Conservation (phyloP, 2,888 invertebrate genomes). For the Eupithecia centaureata region DNA sequence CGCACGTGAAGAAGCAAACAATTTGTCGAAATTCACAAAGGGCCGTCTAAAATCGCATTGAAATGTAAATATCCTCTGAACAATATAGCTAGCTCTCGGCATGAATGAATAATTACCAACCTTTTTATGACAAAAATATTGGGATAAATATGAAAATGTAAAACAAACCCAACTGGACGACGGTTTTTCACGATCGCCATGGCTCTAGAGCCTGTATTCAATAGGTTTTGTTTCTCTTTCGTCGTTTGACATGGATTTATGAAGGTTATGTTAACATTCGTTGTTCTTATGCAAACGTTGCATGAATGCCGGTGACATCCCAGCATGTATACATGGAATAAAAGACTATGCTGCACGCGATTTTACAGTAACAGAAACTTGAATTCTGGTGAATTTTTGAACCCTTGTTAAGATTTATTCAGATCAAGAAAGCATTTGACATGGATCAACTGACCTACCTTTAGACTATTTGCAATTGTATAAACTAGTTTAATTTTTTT, state of each 20-base stretch:
- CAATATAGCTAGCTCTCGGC: constrained; percentile 26
- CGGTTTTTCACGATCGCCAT: neutral
- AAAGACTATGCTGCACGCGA: neutral
- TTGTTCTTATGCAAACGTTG: constrained; percentile 11
- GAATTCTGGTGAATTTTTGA: too few species aligned
- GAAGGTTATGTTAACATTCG: constrained; percentile 7
- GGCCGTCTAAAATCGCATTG: constrained; percentile 28
- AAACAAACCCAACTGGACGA: neutral
- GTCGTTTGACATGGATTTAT: constrained; percentile 7
- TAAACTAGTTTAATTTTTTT: too few species aligned
- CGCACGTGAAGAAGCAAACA: constrained; percentile 25
- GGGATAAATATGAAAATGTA: constrained; percentile 1
- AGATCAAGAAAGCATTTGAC: too few species aligned
- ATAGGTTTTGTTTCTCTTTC: constrained; percentile 9
- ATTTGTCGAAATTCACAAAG: constrained; percentile 29
- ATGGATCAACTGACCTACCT: too few species aligned
- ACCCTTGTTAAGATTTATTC: too few species aligned
- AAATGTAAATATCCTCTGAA: constrained; percentile 33
- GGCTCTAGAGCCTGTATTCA: neutral
- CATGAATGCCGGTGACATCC: constrained; percentile 5
- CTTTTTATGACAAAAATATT: constrained; percentile 9
- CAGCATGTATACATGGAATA: neutral
- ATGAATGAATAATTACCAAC: constrained; percentile 1
- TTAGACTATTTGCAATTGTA: too few species aligned
- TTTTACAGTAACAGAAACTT: neutral